These are phyloP conservation scores for Coptodon bakossiorum DNA, from an alignment of 2,113 vertebrate genomes.

Conservation along the genomic window DNA sequence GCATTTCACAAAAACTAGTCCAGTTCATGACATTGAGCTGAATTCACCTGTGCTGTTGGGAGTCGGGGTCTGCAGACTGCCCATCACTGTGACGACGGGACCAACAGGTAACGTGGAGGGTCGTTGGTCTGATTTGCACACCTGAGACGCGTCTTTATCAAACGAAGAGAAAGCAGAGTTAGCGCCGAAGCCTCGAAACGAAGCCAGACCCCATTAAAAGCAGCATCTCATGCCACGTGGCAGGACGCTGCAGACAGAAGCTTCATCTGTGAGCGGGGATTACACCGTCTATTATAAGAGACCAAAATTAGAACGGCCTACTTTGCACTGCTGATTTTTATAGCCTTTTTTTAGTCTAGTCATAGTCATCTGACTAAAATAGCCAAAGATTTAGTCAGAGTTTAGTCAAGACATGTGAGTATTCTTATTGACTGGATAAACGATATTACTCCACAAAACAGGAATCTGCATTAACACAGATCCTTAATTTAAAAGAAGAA, in stretches of 20 bases:
- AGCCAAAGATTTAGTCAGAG: background rate
- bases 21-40: background rate
- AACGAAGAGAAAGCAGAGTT: slow-evolving; percentile 5
- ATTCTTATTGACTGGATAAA: background rate
- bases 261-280: background rate
- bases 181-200: background rate
- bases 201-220: background rate
- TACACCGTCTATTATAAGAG: background rate
- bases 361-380: background rate
- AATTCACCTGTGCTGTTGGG: slow-evolving; percentile 96
- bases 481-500: background rate
- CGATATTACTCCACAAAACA: background rate
- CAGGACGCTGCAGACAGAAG: background rate
- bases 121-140: slow-evolving; percentile 93
- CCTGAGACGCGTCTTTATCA: slow-evolving; percentile 80
- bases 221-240: background rate
- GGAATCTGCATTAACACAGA: background rate
- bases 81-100: slow-evolving; percentile 86
- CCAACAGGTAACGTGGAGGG: slow-evolving; percentile 94
- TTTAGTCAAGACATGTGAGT: background rate
- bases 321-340: slow-evolving; percentile 2
- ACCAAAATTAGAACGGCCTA: slow-evolving; percentile 12
- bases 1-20: background rate
- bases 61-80: slow-evolving; percentile 93
- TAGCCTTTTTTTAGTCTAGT: background rate